Percentiles rank a stretch among this genome's conserved stretches.
Conservation (phyloP, 2,797 vertebrate species). For the Geotrypetes seraphini region DNA sequence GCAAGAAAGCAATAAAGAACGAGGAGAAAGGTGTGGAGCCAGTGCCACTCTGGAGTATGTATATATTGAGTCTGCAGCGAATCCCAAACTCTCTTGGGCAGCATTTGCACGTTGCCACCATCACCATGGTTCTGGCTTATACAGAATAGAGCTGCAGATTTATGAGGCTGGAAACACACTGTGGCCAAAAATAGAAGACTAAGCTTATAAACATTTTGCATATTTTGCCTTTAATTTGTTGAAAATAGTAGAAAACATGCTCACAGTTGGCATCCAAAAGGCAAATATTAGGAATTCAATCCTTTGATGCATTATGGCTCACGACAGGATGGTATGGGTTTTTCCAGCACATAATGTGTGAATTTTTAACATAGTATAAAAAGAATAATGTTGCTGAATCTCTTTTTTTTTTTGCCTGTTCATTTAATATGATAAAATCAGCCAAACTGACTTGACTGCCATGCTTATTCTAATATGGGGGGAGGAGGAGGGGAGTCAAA, state of each 20-base stretch:
- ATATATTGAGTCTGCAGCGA: too few species aligned
- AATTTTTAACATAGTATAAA: slow-evolving; percentile 8
- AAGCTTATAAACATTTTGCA: slow-evolving; percentile 52
- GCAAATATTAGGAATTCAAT: slow-evolving; percentile 52
- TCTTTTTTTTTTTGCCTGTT: too few species aligned
- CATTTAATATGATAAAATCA: background rate
- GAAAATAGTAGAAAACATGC: slow-evolving; percentile 53
- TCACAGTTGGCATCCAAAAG: slow-evolving; percentile 49
- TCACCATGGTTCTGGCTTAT: slow-evolving; percentile 24
- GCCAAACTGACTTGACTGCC: background rate
- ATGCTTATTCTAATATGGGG: background rate
- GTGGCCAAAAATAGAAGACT: slow-evolving; percentile 43
- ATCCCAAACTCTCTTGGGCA: too few species aligned
- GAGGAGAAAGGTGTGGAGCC: too few species aligned
- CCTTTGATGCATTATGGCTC: slow-evolving; percentile 31
- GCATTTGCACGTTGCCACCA: too few species aligned
- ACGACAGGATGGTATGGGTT: slow-evolving; percentile 16
- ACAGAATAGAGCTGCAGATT: slow-evolving; percentile 33
- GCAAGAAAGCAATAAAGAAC: too few species aligned
- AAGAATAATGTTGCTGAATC: background rate
- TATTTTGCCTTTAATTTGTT: slow-evolving; percentile 56
- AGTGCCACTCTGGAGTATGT: too few species aligned
- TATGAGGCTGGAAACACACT: slow-evolving; percentile 41
- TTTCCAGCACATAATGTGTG: slow-evolving; percentile 18
- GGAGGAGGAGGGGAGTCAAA: background rate